Percentiles rank a stretch among this genome's conserved stretches.
phyloP scores from a whole-genome alignment of 2,888 invertebrate species.

The Drosophila leonis region DNA sequence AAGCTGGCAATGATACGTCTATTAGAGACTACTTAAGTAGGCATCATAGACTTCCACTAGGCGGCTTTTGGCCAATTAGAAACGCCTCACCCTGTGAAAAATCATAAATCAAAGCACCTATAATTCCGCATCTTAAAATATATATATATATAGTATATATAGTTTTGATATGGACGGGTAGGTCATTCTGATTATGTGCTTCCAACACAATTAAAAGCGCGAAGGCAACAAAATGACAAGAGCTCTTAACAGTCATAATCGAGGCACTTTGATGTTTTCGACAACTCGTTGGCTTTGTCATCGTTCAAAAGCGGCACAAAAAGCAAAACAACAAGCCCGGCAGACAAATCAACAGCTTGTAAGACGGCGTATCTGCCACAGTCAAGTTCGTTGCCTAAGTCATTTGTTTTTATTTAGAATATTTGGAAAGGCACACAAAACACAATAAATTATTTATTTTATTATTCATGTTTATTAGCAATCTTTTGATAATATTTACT shows the following conservation, averaged over 20 bases:
- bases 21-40: conserved; percentile 63
- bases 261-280: conserved; percentile 65
- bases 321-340: conserved; percentile 9
- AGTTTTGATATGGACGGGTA: conserved; percentile 36
- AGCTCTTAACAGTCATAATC: conserved; percentile 69
- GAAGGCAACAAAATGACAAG: conserved; percentile 72
- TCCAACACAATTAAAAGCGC: conserved; percentile 64
- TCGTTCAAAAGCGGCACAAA: conserved; percentile 28
- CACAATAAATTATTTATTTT: conserved; percentile 35
- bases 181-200: conserved; percentile 59
- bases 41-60: conserved; percentile 37
- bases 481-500: conserved; percentile 16
- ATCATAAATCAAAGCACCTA: conserved; percentile 56
- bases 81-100: conserved; percentile 56
- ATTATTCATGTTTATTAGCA: conserved; percentile 25
- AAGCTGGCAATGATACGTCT: conserved; percentile 51
- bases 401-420: conserved; percentile 52
- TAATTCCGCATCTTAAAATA: conserved; percentile 60
- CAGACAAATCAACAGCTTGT: conserved; percentile 14
- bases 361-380: conserved; percentile 20
- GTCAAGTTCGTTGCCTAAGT: conserved; percentile 58
- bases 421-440: conserved; percentile 11
- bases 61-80: conserved; percentile 58
- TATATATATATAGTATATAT: neutral
- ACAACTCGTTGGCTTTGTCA: conserved; percentile 63